Evolutionary conservation across 2,113 vertebrate species (phyloP).

Genomic region (Carollia perspicillata): DNA sequence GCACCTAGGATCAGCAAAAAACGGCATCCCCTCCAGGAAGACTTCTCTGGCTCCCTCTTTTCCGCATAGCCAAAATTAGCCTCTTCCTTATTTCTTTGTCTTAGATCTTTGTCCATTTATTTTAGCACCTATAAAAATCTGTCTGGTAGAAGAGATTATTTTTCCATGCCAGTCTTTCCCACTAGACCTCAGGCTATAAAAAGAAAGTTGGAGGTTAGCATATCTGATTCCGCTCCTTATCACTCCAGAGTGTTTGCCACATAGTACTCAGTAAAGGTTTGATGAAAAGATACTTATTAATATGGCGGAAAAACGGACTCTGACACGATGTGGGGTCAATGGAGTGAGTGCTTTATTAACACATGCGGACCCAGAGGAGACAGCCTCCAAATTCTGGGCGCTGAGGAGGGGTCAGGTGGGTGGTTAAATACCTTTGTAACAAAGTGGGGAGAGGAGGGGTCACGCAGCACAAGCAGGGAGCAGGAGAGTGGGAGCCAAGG

Average conservation of each 20-base stretch:
- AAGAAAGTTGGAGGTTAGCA: not conserved
- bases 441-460: no score
- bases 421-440: no score
- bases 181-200: not conserved
- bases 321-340: no score
- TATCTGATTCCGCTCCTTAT: not conserved
- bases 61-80: not conserved
- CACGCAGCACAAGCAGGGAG: no score
- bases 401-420: no score
- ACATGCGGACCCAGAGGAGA: no score
- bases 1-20: not conserved
- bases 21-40: not conserved
- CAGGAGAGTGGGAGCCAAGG: no score
- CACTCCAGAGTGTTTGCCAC: not conserved
- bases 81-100: not conserved
- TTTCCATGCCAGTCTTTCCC: not conserved
- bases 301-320: no score
- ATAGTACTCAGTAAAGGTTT: not conserved
- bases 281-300: not conserved
- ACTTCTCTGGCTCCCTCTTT: not conserved
- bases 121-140: not conserved
- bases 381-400: no score
- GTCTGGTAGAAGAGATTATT: not conserved
- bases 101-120: not conserved
- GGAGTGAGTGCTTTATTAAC: no score